Evolutionary conservation across 2,113 vertebrate genomes (phyloP).

Genomic region (Eolophus roseicapilla): DNA sequence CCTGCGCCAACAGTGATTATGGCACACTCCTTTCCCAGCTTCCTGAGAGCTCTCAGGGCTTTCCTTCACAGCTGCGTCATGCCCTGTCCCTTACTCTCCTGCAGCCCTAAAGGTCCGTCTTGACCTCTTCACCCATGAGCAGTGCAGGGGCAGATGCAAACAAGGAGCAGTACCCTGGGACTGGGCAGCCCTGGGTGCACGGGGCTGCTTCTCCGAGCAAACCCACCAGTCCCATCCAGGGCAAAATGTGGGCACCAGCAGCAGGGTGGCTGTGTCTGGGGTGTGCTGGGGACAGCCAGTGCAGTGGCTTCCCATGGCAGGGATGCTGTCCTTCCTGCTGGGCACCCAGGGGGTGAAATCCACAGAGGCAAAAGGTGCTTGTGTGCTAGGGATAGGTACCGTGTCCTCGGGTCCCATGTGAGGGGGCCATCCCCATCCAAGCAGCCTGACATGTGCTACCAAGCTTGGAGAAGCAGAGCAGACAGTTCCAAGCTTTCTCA

Average conservation of each 20-base stretch:
- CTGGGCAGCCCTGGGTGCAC: fast-evolving
- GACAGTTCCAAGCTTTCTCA: background rate
- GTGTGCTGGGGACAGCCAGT: background rate
- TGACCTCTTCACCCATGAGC: fast-evolving
- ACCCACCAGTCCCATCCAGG: fast-evolving
- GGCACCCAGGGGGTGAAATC: fast-evolving
- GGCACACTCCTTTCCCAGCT: background rate
- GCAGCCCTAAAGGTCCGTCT: no score
- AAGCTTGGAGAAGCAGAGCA: background rate
- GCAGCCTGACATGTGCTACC: fast-evolving
- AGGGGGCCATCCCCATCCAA: background rate
- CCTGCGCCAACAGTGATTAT: background rate
- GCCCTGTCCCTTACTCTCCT: background rate
- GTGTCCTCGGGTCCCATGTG: fast-evolving
- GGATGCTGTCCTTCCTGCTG: background rate
- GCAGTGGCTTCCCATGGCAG: fast-evolving
- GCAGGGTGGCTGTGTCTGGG: background rate
- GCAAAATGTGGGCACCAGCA: no score
- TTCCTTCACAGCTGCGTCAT: fast-evolving
- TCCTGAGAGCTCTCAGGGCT: background rate
- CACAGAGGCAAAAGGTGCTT: fast-evolving
- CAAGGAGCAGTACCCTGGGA: background rate
- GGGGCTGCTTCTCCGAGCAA: background rate
- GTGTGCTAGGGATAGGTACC: background rate
- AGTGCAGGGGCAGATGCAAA: fast-evolving